These are phyloP conservation scores for Drosophila teissieri DNA, from an alignment of 1,140 invertebrate species.

Conservation along the genomic window DNA sequence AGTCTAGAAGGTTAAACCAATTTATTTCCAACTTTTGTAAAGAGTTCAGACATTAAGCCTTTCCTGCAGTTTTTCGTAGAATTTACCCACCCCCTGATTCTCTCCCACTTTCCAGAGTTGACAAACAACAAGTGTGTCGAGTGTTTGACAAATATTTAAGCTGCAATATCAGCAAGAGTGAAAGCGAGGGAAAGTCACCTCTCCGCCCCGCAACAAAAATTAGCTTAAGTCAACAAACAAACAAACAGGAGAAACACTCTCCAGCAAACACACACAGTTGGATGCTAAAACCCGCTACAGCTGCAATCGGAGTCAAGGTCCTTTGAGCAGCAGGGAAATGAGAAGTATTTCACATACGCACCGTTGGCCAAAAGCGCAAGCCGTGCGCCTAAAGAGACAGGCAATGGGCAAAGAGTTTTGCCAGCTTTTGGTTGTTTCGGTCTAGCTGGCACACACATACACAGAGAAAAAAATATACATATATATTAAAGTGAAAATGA, in stretches of 20 bases:
- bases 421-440: constrained; percentile 40
- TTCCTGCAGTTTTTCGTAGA: not conserved
- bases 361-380: constrained; percentile 67
- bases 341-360: constrained; percentile 70
- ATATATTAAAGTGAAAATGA: not conserved
- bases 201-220: constrained; percentile 35
- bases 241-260: constrained; percentile 31
- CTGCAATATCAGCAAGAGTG: constrained; percentile 41
- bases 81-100: not conserved
- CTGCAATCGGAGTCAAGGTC: constrained; percentile 53
- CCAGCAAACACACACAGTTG: constrained; percentile 3
- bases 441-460: constrained; percentile 26
- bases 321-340: constrained; percentile 49
- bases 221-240: constrained; percentile 68
- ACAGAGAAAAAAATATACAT: not conserved
- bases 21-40: constrained; percentile 10
- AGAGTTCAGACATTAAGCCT: not conserved
- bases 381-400: constrained; percentile 56
- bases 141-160: constrained; percentile 64
- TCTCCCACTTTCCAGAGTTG: constrained; percentile 21
- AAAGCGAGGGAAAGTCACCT: constrained; percentile 33
- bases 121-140: constrained; percentile 67
- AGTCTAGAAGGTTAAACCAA: not conserved
- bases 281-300: constrained; percentile 29
- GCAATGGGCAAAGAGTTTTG: constrained; percentile 19